phyloP scores from a whole-genome alignment of 92 coral and sea anemone genomes.

The Ricordea florida region DNA sequence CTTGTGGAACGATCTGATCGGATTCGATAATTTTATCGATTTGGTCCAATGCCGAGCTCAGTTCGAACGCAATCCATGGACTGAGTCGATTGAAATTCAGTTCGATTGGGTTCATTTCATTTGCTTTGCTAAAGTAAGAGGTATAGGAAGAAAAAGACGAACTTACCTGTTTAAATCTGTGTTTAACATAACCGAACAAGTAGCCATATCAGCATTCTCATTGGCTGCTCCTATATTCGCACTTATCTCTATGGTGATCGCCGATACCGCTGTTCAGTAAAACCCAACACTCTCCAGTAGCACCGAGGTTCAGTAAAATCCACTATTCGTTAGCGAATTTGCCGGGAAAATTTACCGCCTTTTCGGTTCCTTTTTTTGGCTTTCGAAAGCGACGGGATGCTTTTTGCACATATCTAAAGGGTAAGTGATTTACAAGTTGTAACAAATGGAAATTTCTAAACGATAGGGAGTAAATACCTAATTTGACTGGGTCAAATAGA shows the following conservation, averaged over 20 bases:
- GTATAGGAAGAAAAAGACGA: not conserved
- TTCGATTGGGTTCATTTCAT: not conserved
- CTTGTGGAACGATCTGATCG: not conserved
- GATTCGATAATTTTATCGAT: not conserved
- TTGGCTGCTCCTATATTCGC: not conserved
- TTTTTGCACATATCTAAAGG: not conserved
- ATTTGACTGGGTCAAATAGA: slow-evolving; percentile 13
- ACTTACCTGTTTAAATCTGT: not conserved
- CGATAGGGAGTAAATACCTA: slow-evolving; percentile 4
- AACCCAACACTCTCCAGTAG: slow-evolving; percentile 3
- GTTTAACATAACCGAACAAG: not conserved
- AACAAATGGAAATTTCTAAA: too few species aligned
- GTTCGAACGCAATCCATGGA: not conserved
- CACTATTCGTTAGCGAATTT: not conserved
- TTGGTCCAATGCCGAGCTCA: not conserved
- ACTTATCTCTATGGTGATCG: not conserved
- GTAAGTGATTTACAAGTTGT: slow-evolving; percentile 3
- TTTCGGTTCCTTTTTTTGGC: not conserved
- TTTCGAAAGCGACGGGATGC: not conserved
- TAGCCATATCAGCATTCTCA: not conserved
- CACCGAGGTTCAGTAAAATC: not conserved
- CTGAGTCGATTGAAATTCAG: not conserved
- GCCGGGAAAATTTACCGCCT: not conserved
- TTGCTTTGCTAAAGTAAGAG: not conserved
- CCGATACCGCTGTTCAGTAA: slow-evolving; percentile 9